Conservation (phyloP, 1,140 invertebrate genomes). For the Caenorhabditis latens region DNA sequence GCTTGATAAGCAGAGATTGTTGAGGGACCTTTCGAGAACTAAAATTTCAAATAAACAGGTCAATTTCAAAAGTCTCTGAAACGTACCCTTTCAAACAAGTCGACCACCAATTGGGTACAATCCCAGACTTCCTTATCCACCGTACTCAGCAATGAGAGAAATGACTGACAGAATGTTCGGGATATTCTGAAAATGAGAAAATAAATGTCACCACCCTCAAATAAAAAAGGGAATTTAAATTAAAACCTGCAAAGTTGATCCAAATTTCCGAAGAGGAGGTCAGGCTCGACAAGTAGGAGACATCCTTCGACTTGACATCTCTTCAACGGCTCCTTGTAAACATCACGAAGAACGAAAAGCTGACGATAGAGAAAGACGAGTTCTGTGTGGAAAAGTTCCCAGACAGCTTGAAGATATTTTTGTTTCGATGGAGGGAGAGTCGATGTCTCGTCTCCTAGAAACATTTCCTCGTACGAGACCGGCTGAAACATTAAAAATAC, state of each 20-base stretch:
- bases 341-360: slow-evolving; percentile 84
- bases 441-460: slow-evolving; percentile 75
- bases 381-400: slow-evolving; percentile 84
- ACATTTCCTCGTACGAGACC: slow-evolving; percentile 80
- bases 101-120: slow-evolving; percentile 81
- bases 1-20: slow-evolving; percentile 76
- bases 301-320: slow-evolving; percentile 84
- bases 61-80: background rate
- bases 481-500: slow-evolving; percentile 73
- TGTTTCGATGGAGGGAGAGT: slow-evolving; percentile 78
- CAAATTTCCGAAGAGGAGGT: slow-evolving; percentile 83
- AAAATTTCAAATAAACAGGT: slow-evolving; percentile 42
- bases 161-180: slow-evolving; percentile 84
- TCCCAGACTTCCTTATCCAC: slow-evolving; percentile 79
- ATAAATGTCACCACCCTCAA: background rate
- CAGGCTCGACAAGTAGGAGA: slow-evolving; percentile 83
- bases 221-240: background rate
- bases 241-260: slow-evolving; percentile 83
- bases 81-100: slow-evolving; percentile 82
- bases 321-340: slow-evolving; percentile 84
- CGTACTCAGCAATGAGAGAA: slow-evolving; percentile 81
- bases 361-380: slow-evolving; percentile 83
- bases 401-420: slow-evolving; percentile 82
- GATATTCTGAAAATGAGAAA: slow-evolving; percentile 80
- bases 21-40: slow-evolving; percentile 76